Evolutionary conservation across 2,113 vertebrate species (phyloP), one percentile per base, ranked within the genome.

Genomic region (Coturnix japonica): DNA sequence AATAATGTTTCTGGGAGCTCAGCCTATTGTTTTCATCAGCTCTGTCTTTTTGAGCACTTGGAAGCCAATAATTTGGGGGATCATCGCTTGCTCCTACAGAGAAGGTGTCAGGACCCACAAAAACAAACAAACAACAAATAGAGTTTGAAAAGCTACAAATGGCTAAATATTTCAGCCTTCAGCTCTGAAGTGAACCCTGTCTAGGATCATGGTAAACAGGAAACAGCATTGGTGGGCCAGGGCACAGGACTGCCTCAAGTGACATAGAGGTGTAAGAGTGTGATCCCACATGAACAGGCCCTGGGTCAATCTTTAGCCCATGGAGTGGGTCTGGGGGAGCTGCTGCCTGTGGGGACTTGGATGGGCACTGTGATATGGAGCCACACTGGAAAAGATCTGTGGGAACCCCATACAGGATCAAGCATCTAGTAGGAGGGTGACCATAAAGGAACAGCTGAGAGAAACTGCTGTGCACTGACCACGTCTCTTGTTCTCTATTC

Each of bases 61-160:
- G 46, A 80, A 85, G 53, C 22, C 1, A 65, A 8, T 83, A 43
- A 60, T 86, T 83, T 78, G 60, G 56, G 56, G 67, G 57, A 77
- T 87, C 22, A 10, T 46, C 0, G 0, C 28, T 82, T 39, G 4
- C 22, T 73, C 39, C 33, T 77, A 59, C 2, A 2, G 41, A 66
- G 63, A 72, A 75, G 20, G 72, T 66, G 79, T 54, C 91, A 77
- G 41, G 74, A 56, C 16, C 72, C 19, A 28, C 0, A 28, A 64
- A 70, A 30, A 28, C 86, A 64, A 70, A 30, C 25, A 89, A 64
- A 70, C 26, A 21, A 33, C 0, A 1, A 76, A 9, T 11, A 57
- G 60, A 82, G 19, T 23, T 73, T 54, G 67, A 44, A 73, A 72
- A 49, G 6, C 37, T 87, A 80, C 23, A 77, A 74, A 81, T 56